Percentiles rank a stretch among this genome's conserved stretches.
These are phyloP conservation scores for Lacerta agilis DNA, from an alignment of 2,797 vertebrate genomes.

Conservation along the genomic window DNA sequence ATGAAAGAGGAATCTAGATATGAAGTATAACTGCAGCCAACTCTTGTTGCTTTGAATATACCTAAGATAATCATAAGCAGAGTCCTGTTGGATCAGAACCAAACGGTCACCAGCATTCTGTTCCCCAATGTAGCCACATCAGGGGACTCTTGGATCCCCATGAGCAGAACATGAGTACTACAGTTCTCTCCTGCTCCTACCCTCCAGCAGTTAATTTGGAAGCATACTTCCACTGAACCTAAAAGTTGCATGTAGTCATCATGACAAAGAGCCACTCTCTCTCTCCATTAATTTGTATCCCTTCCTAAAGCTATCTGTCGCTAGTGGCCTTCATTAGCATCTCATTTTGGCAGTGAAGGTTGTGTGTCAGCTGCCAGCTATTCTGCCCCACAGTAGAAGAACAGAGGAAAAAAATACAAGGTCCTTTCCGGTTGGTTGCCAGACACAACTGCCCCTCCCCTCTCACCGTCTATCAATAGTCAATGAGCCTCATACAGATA, in stretches of 20 bases:
- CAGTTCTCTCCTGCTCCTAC: not conserved
- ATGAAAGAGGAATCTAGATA: slow-evolving; percentile 38
- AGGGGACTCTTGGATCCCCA: not conserved
- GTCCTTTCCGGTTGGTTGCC: not conserved
- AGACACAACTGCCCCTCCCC: not conserved
- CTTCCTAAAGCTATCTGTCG: not conserved
- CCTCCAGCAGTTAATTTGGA: too few relatives aligned
- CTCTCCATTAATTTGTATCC: not conserved
- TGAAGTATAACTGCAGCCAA: slow-evolving; percentile 40
- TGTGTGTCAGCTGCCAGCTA: not conserved
- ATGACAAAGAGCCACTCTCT: too few relatives aligned
- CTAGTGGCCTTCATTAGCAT: not conserved
- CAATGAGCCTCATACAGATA: not conserved
- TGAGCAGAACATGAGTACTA: not conserved
- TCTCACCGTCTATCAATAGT: not conserved
- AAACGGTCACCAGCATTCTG: not conserved
- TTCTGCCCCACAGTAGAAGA: not conserved
- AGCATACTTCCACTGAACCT: not conserved
- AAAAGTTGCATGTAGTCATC: not conserved
- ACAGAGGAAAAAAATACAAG: not conserved
- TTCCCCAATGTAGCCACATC: not conserved
- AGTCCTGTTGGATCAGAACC: not conserved
- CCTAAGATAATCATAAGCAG: not conserved
- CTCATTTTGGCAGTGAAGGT: not conserved
- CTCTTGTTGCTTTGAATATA: slow-evolving; percentile 14